A percentile compares a stretch with the other conserved stretches of the same genome.
phyloP scores from a whole-genome alignment of 2,888 invertebrate genomes.

The Hirtodrosophila alboralis region DNA sequence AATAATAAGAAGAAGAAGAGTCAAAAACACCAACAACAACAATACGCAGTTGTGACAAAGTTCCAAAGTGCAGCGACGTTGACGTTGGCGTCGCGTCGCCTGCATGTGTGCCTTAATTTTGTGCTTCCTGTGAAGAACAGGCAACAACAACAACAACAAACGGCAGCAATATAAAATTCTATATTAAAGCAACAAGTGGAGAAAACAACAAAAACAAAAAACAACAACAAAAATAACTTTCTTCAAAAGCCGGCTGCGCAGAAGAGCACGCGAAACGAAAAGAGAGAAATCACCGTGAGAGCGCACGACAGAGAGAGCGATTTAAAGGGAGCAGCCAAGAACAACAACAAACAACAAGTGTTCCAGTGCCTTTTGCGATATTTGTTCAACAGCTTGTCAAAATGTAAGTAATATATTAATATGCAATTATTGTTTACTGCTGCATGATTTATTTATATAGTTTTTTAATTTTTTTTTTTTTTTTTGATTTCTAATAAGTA shows the following conservation, averaged over 20 bases:
- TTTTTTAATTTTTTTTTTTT: no score
- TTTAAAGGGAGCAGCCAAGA: no score
- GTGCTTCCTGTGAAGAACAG: constrained; percentile 66
- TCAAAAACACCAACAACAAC: constrained; percentile 30
- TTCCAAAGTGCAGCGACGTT: constrained; percentile 62
- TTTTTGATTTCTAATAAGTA: no score
- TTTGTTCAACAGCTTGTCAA: constrained; percentile 48
- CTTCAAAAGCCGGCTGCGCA: constrained; percentile 57
- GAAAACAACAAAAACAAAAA: constrained; percentile 17
- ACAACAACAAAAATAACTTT: constrained; percentile 35
- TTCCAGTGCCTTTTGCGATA: neutral
- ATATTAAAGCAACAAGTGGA: constrained; percentile 45
- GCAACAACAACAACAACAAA: constrained; percentile 38
- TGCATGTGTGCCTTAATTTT: constrained; percentile 72
- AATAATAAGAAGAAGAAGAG: constrained; percentile 26
- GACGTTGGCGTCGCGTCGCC: constrained; percentile 42
- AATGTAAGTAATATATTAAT: constrained; percentile 69
- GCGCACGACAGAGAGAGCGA: constrained; percentile 6
- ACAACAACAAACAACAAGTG: constrained; percentile 10
- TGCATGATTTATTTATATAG: constrained; percentile 52
- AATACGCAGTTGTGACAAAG: constrained; percentile 46
- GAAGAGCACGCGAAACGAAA: constrained; percentile 23
- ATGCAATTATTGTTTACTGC: constrained; percentile 70
- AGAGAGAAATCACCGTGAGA: constrained; percentile 10
- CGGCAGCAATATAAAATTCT: constrained; percentile 30